A percentile compares a stretch with the other conserved stretches of the same genome.
Conservation (phyloP, 2,113 vertebrate species). For the Zapus hudsonius region DNA sequence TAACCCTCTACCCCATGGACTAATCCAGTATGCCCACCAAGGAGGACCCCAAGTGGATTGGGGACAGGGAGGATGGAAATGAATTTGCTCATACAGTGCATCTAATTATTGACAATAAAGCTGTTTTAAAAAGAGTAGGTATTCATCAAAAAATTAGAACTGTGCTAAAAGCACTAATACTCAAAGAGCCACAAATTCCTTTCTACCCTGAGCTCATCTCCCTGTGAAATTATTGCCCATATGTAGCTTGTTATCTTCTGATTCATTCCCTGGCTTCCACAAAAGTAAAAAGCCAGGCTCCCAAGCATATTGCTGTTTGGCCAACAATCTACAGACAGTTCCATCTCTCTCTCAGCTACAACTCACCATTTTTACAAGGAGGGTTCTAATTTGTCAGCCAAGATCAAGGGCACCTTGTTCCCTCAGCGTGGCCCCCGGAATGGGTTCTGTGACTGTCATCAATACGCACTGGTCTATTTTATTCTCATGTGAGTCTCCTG, state of each 20-base stretch:
- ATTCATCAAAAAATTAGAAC: neutral
- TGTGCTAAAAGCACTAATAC: neutral
- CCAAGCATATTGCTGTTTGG: neutral
- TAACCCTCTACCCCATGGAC: too few species aligned
- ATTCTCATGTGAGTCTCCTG: neutral
- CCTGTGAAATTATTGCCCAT: neutral
- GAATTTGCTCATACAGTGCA: too few species aligned
- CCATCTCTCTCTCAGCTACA: neutral
- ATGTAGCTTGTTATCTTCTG: neutral
- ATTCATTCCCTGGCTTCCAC: slow-evolving; percentile 3
- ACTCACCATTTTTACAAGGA: slow-evolving; percentile 10
- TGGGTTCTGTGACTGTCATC: neutral
- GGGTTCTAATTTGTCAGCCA: neutral
- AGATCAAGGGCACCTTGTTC: neutral
- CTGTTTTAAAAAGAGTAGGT: too few species aligned
- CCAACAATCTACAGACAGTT: neutral
- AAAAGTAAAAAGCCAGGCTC: neutral
- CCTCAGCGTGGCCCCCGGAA: neutral
- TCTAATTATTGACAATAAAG: too few species aligned
- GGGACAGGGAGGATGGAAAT: too few species aligned
- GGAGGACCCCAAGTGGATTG: too few species aligned
- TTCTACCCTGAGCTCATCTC: neutral
- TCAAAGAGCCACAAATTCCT: neutral
- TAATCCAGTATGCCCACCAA: too few species aligned
- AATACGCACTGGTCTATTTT: neutral